A percentile compares a stretch with the other conserved stretches of the same genome.
Conservation (phyloP, 2,888 invertebrate genomes). For the Epicampocera succincta region DNA sequence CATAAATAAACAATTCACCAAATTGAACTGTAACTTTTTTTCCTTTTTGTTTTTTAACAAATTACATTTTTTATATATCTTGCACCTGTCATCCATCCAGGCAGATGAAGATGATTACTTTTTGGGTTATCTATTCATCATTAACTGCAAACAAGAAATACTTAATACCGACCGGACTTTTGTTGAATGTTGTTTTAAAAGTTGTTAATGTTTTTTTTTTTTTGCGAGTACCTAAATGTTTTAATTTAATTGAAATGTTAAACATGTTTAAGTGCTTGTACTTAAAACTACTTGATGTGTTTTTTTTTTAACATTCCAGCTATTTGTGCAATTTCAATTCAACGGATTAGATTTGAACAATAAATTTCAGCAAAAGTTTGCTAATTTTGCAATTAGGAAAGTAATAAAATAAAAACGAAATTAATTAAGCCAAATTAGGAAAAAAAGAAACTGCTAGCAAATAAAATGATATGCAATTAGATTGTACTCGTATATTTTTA, state of each 20-base stretch:
- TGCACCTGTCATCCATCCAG: conserved; percentile 18
- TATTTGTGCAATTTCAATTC: neutral
- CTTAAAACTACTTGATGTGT: neutral
- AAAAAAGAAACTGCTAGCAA: too few species aligned
- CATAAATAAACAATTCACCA: too few species aligned
- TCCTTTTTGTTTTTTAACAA: too few species aligned
- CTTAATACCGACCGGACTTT: neutral
- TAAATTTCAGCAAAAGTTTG: neutral
- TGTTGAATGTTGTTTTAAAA: neutral
- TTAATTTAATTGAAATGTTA: conserved; percentile 40
- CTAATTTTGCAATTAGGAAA: too few species aligned
- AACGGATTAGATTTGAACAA: neutral
- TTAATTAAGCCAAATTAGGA: too few species aligned
- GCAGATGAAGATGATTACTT: conserved; percentile 34
- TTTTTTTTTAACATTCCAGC: neutral
- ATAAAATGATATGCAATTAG: too few species aligned
- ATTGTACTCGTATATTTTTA: too few species aligned
- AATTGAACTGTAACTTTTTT: too few species aligned
- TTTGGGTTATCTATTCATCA: conserved; percentile 4
- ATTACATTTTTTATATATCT: neutral
- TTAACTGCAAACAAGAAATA: neutral
- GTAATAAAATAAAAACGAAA: too few species aligned
- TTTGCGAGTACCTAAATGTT: conserved; percentile 30
- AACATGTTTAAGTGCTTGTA: conserved; percentile 10
- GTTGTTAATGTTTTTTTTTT: conserved; percentile 11